Conservation (phyloP, 2,797 vertebrate genomes). For the Sebastes ruberrimus region DNA sequence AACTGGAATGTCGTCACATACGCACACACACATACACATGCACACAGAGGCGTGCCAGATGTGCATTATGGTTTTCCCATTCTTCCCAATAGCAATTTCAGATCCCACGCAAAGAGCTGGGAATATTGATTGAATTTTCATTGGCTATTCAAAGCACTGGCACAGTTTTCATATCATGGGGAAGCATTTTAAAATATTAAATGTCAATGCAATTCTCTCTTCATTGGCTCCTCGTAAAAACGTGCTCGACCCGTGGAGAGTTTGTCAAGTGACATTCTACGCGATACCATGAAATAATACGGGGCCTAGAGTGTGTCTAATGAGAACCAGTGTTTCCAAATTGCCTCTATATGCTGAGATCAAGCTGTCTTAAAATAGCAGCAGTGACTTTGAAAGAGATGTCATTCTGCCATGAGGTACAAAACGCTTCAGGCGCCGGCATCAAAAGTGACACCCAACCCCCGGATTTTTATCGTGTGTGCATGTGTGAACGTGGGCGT, state of each 20-base stretch:
- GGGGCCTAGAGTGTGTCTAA: slow-evolving; percentile 60
- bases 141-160: slow-evolving; percentile 55
- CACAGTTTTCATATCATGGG: slow-evolving; percentile 51
- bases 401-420: slow-evolving; percentile 56
- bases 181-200: slow-evolving; percentile 66
- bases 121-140: slow-evolving; percentile 67
- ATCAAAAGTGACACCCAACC: slow-evolving; percentile 51
- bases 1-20: slow-evolving; percentile 68
- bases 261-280: slow-evolving; percentile 69
- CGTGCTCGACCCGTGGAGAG: slow-evolving; percentile 50
- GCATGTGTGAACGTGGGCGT: slow-evolving; percentile 31
- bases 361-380: slow-evolving; percentile 68
- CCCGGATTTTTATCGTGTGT: slow-evolving; percentile 31
- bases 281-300: slow-evolving; percentile 46
- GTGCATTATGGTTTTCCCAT: slow-evolving; percentile 68
- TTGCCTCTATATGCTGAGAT: slow-evolving; percentile 64
- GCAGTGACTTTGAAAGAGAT: slow-evolving; percentile 61
- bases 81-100: slow-evolving; percentile 51
- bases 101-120: slow-evolving; percentile 26
- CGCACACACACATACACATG: slow-evolving; percentile 10
- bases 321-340: slow-evolving; percentile 70
- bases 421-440: slow-evolving; percentile 45
- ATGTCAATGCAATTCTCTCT: slow-evolving; percentile 67
- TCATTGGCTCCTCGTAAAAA: slow-evolving; percentile 67
- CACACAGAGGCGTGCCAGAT: slow-evolving; percentile 57